These are phyloP conservation scores for Aix galericulata DNA, from an alignment of 2,113 vertebrate species.

Conservation along the genomic window DNA sequence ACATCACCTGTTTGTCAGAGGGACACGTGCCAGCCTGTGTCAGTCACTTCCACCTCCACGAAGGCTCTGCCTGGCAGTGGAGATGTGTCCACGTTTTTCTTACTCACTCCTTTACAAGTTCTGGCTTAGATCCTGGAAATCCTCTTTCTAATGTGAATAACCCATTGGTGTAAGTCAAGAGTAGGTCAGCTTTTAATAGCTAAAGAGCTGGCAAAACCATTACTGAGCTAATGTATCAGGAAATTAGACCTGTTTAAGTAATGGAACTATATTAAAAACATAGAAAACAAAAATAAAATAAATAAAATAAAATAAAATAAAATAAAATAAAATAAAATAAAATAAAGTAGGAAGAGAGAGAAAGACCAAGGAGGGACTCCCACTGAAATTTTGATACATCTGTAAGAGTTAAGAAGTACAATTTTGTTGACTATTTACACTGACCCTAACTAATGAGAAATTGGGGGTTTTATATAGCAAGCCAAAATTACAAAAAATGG, in stretches of 20 bases:
- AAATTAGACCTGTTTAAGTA: slow-evolving; percentile 13
- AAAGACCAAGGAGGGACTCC: neutral
- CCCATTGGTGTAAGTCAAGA: neutral
- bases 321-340: neutral
- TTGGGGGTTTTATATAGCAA: neutral
- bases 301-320: neutral
- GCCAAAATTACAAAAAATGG: neutral
- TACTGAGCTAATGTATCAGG: slow-evolving; percentile 5
- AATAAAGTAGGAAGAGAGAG: neutral
- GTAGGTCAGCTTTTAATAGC: slow-evolving; percentile 3
- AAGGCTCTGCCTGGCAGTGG: neutral
- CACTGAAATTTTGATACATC: neutral
- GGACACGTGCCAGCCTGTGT: neutral
- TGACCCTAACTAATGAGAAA: neutral
- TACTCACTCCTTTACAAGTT: neutral
- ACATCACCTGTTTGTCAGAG: neutral
- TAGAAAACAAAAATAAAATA: neutral
- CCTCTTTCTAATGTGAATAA: neutral
- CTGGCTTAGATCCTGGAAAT: neutral
- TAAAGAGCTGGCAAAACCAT: slow-evolving; percentile 12
- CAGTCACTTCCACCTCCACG: neutral
- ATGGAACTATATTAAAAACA: slow-evolving; percentile 10
- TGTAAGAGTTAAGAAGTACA: neutral
- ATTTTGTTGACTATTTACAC: neutral
- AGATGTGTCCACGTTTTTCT: neutral